Conservation (phyloP, 2,797 vertebrate species). For the Iguana delicatissima region DNA sequence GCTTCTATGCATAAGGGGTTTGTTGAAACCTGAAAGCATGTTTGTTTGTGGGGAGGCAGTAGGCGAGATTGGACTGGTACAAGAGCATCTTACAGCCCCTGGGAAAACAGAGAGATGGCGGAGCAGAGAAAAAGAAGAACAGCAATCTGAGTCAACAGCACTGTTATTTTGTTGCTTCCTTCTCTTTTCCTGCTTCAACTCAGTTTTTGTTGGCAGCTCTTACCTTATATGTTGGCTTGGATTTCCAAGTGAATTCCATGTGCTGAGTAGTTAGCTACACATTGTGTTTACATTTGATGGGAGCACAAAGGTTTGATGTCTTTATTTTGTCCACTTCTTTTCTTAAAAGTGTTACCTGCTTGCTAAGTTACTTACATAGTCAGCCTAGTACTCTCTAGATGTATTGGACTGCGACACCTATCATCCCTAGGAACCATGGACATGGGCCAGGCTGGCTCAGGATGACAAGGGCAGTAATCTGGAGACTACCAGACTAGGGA, state of each 20-base stretch:
- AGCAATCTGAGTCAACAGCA: not conserved
- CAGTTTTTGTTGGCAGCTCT: not conserved
- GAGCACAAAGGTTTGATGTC: not conserved
- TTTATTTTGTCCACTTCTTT: not conserved
- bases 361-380: not conserved
- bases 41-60: not conserved
- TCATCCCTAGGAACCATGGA: too few species aligned
- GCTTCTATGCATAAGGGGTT: not conserved
- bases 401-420: too few species aligned
- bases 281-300: not conserved
- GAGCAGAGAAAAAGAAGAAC: too few species aligned
- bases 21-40: not conserved
- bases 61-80: not conserved
- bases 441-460: too few species aligned
- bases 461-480: too few species aligned
- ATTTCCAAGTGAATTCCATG: not conserved
- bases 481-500: too few species aligned
- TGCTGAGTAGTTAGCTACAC: not conserved
- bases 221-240: not conserved
- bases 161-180: constrained; percentile 4
- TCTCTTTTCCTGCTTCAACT: not conserved
- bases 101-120: too few species aligned
- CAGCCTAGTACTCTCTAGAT: too few species aligned
- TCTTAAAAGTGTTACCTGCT: not conserved
- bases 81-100: not conserved